Conservation (phyloP, 2,797 vertebrate species). For the Enteromius argenteus region DNA sequence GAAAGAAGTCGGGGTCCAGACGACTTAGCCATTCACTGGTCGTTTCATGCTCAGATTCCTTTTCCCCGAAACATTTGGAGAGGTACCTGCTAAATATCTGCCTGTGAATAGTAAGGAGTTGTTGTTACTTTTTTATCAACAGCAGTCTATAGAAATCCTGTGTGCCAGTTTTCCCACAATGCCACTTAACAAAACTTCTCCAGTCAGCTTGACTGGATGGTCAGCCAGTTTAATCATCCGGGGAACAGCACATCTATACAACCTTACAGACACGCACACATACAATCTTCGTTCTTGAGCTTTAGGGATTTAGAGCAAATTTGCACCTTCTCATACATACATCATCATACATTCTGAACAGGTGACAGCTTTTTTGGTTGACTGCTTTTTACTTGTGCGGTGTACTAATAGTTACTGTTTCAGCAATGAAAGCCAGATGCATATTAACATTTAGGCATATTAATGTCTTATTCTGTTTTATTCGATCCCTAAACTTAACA, state of each 20-base stretch:
- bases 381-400: background rate
- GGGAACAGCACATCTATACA: background rate
- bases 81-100: slow-evolving; percentile 75
- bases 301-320: too few relatives aligned
- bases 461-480: background rate
- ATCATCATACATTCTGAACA: background rate
- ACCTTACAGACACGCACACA: background rate
- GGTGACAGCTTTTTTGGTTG: background rate
- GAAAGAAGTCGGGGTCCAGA: slow-evolving; percentile 76
- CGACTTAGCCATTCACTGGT: slow-evolving; percentile 78
- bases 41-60: slow-evolving; percentile 69
- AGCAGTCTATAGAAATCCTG: background rate
- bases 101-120: slow-evolving; percentile 70
- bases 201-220: background rate
- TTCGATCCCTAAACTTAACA: background rate
- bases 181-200: background rate
- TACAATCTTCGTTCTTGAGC: too few relatives aligned
- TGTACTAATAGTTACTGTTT: background rate
- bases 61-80: slow-evolving; percentile 82
- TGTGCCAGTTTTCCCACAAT: background rate
- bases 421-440: background rate
- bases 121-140: slow-evolving; percentile 12
- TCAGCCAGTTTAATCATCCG: background rate
- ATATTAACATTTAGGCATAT: too few relatives aligned
- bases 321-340: background rate